phyloP scores from a whole-genome alignment of 1,140 invertebrate genomes.

The Aethina tumida region DNA sequence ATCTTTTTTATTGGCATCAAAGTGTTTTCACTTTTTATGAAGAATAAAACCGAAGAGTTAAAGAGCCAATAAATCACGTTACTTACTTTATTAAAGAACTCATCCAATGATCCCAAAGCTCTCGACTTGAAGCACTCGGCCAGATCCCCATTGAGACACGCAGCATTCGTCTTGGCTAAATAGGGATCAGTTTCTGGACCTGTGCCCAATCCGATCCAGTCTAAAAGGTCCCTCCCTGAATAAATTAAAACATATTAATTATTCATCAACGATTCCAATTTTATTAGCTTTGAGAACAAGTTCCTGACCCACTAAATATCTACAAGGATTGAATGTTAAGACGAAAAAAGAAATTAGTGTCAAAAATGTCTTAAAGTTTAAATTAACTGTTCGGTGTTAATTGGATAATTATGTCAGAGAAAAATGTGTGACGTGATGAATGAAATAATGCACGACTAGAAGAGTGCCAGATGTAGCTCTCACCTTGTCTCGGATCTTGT shows the following conservation, averaged over 20 bases:
- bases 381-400: too few species aligned
- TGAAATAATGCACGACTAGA: too few species aligned
- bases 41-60: neutral
- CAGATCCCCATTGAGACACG: slow-evolving; percentile 62
- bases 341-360: too few species aligned
- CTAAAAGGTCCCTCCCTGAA: slow-evolving; percentile 54
- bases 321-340: neutral
- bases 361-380: too few species aligned
- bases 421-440: too few species aligned
- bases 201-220: slow-evolving; percentile 63
- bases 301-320: neutral
- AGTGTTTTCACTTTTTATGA: too few species aligned
- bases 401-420: too few species aligned
- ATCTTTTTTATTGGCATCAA: too few species aligned
- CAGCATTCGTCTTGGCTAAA: slow-evolving; percentile 55
- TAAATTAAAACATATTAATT: neutral
- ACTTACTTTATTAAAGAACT: slow-evolving; percentile 53
- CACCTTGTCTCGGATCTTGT: slow-evolving; percentile 32
- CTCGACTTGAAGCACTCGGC: slow-evolving; percentile 72
- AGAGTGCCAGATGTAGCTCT: too few species aligned
- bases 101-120: slow-evolving; percentile 58
- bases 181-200: slow-evolving; percentile 64
- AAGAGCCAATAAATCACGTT: neutral
- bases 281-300: neutral
- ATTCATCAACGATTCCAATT: neutral